Base-by-base conservation (phyloP, 2,888 invertebrate genomes). In the Hypomecis atomaria region DNA sequence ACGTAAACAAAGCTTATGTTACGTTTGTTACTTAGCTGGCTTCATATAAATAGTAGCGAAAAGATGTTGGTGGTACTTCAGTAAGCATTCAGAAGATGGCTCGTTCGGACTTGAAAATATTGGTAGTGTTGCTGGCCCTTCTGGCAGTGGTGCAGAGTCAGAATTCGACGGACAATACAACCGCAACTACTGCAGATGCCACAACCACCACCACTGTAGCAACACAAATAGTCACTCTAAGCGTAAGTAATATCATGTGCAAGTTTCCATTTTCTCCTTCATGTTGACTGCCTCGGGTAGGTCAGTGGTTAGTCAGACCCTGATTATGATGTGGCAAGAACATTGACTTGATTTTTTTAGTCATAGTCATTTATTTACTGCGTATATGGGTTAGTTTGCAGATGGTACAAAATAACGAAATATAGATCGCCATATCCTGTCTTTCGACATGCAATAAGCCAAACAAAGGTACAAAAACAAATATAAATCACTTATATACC, bases 71-170 rank as follows among this genome's bases (percentile, higher is more conserved):
- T 13, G 23, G 55, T 59, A 56, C 56, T 60, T 69, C 62, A 72
- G 70, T 72, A 65, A 68, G 61, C 57, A 5, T 57, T 59, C 53
- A 10, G 13, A 73, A 66, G 62, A 82, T 82, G 81, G 74, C 73
- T 62, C 66, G 66, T 49, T 59, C 72, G 44, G 69, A 76, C 64
- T 71, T 78, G 53, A 77, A 67, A 61, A 6, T 80, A n/a, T 68
- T 77, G 23, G 11, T 78, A 4, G 63, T 79, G 10, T 43, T 81
- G n/a, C 48, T 74, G n/a, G 65, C 70, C 5, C 0, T 81, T 5
- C 62, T 80, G 7, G 75, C 72, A 7, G 58, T 77, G 50, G 75
- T 62, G 13, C 42, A 66, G 4, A 70, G 78, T 53, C 81, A 79
- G 11, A 72, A 78, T 34, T 54, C 65, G n/a, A 56, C 56, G 0